Base-by-base conservation (phyloP, 2,797 vertebrate genomes). In the Serranus cabrilla region DNA sequence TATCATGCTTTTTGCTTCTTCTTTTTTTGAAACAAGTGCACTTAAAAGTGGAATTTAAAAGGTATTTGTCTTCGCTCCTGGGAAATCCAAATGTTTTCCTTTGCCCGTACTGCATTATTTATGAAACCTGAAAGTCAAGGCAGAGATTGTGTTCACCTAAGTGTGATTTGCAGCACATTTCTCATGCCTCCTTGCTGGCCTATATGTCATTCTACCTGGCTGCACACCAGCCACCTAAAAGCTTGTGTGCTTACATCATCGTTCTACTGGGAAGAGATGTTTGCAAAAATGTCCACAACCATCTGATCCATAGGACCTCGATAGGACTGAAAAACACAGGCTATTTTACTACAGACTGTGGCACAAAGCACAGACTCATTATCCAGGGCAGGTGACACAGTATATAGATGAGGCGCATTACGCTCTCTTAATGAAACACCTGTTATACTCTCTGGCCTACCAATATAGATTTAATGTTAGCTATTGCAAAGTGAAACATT, bases 41-140 rank as follows among this genome's bases (percentile, higher is more conserved):
- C 86, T 87, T 87, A 81, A 84, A 91, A 92, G 87, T 84, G 71
- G 74, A 87, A 78, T 90, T 90, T 92, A 90, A 93, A 92, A 94
- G 84, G 82, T 84, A 93, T 94, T 92, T 93, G 87, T 93, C 84
- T 88, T 88, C 72, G 82, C 93, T 92, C 80, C 71, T 55, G 83
- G 91, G 88, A 87, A 91, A 91, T 76, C 85, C 87, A 89, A 93
- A 93, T 91, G 92, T 91, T 93, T 93, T 89, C 75, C 73, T 89
- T 79, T 71, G 70, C 86, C 67, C 14, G 14, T 17, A 17, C 71
- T 95, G 86, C 85, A 94, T 94, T 93, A 94, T 95, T 94, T 80
- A 95, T 94, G 69, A 83, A 88, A 83, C 51, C 78, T 84, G 81
- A 92, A 91, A 90, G 91, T 89, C 62, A 52, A 88, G 67, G 90